A percentile compares a stretch with the other conserved stretches of the same genome.
These are phyloP conservation scores for Frieseomelitta varia DNA, from an alignment of 1,140 invertebrate genomes.

Conservation along the genomic window DNA sequence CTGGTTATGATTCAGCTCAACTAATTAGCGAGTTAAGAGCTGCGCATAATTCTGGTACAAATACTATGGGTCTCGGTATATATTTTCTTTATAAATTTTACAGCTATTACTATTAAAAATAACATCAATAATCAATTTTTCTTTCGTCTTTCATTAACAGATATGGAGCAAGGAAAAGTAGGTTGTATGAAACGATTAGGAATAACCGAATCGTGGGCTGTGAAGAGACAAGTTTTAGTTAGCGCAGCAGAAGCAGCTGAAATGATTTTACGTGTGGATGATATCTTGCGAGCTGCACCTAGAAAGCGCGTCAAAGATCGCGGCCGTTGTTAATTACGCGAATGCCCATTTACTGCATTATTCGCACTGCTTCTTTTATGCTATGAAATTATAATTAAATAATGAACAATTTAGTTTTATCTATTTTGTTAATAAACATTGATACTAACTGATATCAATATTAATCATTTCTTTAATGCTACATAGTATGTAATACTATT, in stretches of 20 bases:
- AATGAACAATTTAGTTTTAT: constrained; percentile 3
- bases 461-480: constrained; percentile 23
- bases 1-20: constrained; percentile 98
- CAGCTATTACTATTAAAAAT: background rate
- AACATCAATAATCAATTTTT: constrained; percentile 7
- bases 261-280: constrained; percentile 99
- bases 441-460: constrained; percentile 27
- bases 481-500: constrained; percentile 7
- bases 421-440: constrained; percentile 18
- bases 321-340: constrained; percentile 88
- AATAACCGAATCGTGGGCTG: constrained; percentile 97
- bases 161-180: constrained; percentile 93
- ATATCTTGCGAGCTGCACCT: constrained; percentile 97
- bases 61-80: constrained; percentile 91
- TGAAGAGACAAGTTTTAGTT: constrained; percentile 97
- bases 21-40: constrained; percentile 95
- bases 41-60: constrained; percentile 90
- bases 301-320: constrained; percentile 94
- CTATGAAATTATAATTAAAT: constrained; percentile 23
- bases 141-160: constrained; percentile 77
- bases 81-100: background rate
- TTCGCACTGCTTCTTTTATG: constrained; percentile 37
- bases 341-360: constrained; percentile 11
- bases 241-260: constrained; percentile 99
- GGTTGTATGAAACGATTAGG: constrained; percentile 95